phyloP scores from a whole-genome alignment of 2,888 invertebrate species.

The Pyralis farinalis region DNA sequence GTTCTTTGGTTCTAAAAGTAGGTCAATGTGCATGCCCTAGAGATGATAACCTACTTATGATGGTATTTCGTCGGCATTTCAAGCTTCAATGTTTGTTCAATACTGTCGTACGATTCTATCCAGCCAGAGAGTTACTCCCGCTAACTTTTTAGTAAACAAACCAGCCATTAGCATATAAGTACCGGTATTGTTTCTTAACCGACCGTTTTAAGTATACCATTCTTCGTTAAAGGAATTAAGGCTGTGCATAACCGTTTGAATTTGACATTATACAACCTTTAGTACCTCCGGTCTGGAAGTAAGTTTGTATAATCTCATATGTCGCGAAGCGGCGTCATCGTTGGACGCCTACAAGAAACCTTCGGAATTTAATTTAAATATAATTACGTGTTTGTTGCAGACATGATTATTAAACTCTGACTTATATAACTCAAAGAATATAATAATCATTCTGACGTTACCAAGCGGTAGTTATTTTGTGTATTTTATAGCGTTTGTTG shows the following conservation, averaged over 20 bases:
- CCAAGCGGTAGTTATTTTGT: too few species aligned
- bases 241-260: conserved; percentile 39
- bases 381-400: background rate
- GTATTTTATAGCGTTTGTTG: too few species aligned
- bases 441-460: too few species aligned
- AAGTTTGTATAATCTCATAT: conserved; percentile 57
- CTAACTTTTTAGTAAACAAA: conserved; percentile 58
- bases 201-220: conserved; percentile 38
- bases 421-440: too few species aligned
- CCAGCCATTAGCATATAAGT: conserved; percentile 51
- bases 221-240: conserved; percentile 38
- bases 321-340: conserved; percentile 58
- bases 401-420: conserved; percentile 1
- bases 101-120: conserved; percentile 35
- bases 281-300: conserved; percentile 44
- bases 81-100: conserved; percentile 42
- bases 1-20: too few species aligned
- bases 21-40: too few species aligned
- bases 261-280: conserved; percentile 33
- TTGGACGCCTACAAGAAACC: conserved; percentile 56
- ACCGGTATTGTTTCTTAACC: conserved; percentile 39
- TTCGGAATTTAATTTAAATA: conserved; percentile 36
- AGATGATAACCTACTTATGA: too few species aligned
- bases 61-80: conserved; percentile 15
- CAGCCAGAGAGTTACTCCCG: conserved; percentile 30